Evolutionary conservation across 2,797 vertebrate species (phyloP), one percentile per base, ranked within the genome.

Genomic region (Clarias pachynema): DNA sequence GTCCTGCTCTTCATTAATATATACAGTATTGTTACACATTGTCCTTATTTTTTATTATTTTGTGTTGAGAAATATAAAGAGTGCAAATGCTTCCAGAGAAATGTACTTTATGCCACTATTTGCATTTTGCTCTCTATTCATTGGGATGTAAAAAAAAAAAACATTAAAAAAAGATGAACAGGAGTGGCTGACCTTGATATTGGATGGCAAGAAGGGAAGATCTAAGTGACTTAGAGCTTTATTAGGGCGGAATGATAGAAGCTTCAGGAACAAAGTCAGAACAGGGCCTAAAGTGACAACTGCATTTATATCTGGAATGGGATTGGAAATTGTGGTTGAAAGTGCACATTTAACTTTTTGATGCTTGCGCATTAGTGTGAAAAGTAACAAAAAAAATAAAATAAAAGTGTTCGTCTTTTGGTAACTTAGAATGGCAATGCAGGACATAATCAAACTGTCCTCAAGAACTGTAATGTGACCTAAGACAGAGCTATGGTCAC

Each of bases 261-360:
- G 57, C 57, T 79, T 40, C 57, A 40, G 37, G 40, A 44, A 79
- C 75, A 79, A 79, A 79, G 31, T n/a, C 22, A 40, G 37, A 79
- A 44, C 77, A 26, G 31, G 40, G 77, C 22, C 77, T 79, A 79
- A 79, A 79, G 77, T 79, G 60, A 79, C 60, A 44, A 63, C n/a
- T 79, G 37, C n/a, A 65, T 79, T 79, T 44, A 79, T 40, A 44
- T 65, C 7, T 44, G 15, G 24, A 65, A 44, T 44, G 31, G 59
- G 12, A 24, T 63, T 37, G 31, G 34, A 62, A 40, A 79, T 79
- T 79, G 24, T 37, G 22, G 56, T 78, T 62, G 31, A 78, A 59
- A 57, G 31, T 26, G 77, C 14, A 8, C 24, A 62, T 62, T 79
- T 10, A 44, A 26, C 24, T 26, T 18, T 26, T 22, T 63, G 34